These are phyloP conservation scores for Anguilla rostrata DNA, from an alignment of 2,113 vertebrate genomes.

Conservation along the genomic window DNA sequence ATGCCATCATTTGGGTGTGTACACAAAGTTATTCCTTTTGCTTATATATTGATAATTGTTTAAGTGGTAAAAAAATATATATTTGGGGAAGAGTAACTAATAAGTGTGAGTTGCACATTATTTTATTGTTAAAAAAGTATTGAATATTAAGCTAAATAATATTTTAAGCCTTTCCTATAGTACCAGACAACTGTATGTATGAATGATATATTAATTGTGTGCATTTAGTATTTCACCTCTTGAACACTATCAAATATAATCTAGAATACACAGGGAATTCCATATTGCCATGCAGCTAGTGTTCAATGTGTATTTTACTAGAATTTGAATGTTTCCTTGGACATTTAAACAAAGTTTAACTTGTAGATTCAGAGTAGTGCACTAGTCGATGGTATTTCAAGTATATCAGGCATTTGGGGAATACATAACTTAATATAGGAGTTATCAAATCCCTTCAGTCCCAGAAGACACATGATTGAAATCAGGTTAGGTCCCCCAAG, in stretches of 20 bases:
- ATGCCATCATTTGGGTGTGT: constrained; percentile 74
- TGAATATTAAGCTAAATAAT: no score
- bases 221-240: no score
- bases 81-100: no score
- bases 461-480: constrained; percentile 65
- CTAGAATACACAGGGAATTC: background rate
- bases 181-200: no score
- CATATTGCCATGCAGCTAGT: background rate
- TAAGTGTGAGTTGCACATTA: no score
- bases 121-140: no score
- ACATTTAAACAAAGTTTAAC: constrained; percentile 33
- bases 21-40: constrained; percentile 79
- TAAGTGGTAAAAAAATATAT: no score
- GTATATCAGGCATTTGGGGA: constrained; percentile 55
- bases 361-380: constrained; percentile 56
- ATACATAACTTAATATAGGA: constrained; percentile 54
- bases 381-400: constrained; percentile 69
- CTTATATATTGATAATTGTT: background rate
- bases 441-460: constrained; percentile 60
- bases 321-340: constrained; percentile 28
- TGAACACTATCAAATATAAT: background rate
- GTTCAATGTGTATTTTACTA: background rate
- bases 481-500: constrained; percentile 75
- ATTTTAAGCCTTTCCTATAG: no score
- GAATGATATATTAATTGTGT: no score